Conservation (phyloP, 1,140 invertebrate species). For the Bombus pascuorum region DNA sequence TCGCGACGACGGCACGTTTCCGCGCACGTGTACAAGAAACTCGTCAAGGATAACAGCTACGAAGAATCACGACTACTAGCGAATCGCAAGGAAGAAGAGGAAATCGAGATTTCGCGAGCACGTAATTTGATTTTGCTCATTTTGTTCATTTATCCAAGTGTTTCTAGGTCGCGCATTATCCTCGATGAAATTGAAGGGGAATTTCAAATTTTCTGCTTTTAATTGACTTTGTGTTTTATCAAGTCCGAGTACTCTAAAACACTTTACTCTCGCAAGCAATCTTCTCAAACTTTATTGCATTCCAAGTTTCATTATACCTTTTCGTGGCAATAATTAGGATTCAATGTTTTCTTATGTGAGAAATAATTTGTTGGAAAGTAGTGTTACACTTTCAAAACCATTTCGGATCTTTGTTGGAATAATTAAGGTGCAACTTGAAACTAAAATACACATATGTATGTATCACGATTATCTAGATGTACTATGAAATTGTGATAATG, state of each 20-base stretch:
- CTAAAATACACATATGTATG: too few relatives aligned
- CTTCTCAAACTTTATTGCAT: not conserved
- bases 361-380: not conserved
- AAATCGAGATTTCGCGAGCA: not conserved
- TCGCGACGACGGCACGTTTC: constrained; percentile 26
- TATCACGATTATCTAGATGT: not conserved
- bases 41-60: constrained; percentile 42
- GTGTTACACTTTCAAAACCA: not conserved
- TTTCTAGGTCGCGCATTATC: not conserved
- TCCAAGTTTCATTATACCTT: not conserved
- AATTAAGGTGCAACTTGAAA: not conserved
- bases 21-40: constrained; percentile 41
- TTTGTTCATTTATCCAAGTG: not conserved
- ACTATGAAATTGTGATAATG: not conserved
- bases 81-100: constrained; percentile 4
- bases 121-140: not conserved
- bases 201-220: not conserved
- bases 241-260: not conserved
- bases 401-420: not conserved
- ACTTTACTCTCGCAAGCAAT: not conserved
- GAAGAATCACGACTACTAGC: not conserved
- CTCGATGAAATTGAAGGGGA: not conserved
- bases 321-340: not conserved
- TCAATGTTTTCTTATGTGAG: not conserved
- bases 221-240: not conserved